Evolutionary conservation across 2,888 invertebrate species (phyloP).

Genomic region (Bruchidius siliquastri): DNA sequence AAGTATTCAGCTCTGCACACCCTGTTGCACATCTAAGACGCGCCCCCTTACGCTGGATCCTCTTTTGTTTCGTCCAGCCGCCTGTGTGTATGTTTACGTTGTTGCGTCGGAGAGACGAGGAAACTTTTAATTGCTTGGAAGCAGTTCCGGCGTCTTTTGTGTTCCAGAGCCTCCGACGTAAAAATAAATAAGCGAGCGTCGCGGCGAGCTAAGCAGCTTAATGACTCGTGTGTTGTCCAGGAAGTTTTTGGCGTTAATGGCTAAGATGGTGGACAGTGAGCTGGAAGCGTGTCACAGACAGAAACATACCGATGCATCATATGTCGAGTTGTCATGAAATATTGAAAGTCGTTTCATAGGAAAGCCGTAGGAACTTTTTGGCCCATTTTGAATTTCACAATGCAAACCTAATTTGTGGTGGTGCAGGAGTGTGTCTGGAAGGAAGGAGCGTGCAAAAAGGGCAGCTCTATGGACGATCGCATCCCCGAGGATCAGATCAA

Average conservation of each 20-base stretch:
- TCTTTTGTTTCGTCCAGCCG: not conserved
- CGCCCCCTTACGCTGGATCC: not conserved
- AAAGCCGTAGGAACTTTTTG: too few relatives aligned
- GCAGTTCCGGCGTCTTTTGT: not conserved
- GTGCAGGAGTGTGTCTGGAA: too few relatives aligned
- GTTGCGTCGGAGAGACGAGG: not conserved
- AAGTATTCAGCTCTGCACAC: not conserved
- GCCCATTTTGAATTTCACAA: too few relatives aligned
- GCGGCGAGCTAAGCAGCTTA: not conserved
- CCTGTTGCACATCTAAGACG: not conserved
- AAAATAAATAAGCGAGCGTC: not conserved
- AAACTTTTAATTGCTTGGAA: not conserved
- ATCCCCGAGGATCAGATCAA: too few relatives aligned
- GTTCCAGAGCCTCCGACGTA: not conserved
- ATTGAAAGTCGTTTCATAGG: too few relatives aligned
- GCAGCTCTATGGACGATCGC: too few relatives aligned
- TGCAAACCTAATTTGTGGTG: too few relatives aligned
- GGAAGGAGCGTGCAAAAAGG: too few relatives aligned
- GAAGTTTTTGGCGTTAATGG: not conserved
- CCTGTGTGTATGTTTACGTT: not conserved
- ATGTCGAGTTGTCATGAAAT: too few relatives aligned
- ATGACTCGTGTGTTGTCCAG: not conserved
- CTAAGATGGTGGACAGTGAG: not conserved
- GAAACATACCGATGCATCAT: not conserved
- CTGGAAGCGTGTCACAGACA: not conserved